A percentile compares a stretch with the other conserved stretches of the same genome.
Evolutionary conservation across 2,113 vertebrate genomes (phyloP).

Genomic region (Hiodon tergisus): DNA sequence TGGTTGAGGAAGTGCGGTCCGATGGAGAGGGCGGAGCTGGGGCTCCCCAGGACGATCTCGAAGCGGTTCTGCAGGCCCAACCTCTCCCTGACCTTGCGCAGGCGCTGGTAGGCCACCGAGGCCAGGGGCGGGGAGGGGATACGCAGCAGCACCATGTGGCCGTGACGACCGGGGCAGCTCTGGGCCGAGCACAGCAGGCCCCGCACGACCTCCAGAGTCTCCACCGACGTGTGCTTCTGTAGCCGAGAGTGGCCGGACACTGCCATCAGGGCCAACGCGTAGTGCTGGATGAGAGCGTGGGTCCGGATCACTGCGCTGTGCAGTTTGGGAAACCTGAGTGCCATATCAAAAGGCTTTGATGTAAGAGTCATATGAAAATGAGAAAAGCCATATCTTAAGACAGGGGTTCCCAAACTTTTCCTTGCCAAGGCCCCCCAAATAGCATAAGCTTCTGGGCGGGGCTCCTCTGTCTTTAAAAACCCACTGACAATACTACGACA

Average conservation of each 20-base stretch:
- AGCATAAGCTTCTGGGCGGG: no score
- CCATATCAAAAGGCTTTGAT: no score
- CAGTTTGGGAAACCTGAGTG: conserved; percentile 83
- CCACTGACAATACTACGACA: no score
- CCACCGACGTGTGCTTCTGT: conserved; percentile 91
- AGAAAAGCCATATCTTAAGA: no score
- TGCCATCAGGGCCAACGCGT: conserved; percentile 88
- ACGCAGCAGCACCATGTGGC: conserved; percentile 91
- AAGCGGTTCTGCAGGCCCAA: conserved; percentile 85
- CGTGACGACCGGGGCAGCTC: conserved; percentile 79
- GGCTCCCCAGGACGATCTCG: conserved; percentile 86
- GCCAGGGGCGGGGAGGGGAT: conserved; percentile 86
- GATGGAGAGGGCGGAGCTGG: conserved; percentile 70
- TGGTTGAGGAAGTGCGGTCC: conserved; percentile 82
- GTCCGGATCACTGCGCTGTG: conserved; percentile 93
- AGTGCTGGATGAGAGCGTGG: conserved; percentile 89
- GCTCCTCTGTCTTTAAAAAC: no score
- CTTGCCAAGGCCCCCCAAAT: no score
- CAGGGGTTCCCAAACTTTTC: no score
- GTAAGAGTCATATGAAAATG: no score
- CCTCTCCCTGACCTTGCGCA: conserved; percentile 77
- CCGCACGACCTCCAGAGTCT: conserved; percentile 91
- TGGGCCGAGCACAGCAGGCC: conserved; percentile 77
- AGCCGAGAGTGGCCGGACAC: conserved; percentile 77
- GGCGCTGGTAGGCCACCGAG: conserved; percentile 78